A percentile compares a stretch with the other conserved stretches of the same genome.
phyloP scores from a whole-genome alignment of 2,113 vertebrate species.

The Zosterops pallidus region DNA sequence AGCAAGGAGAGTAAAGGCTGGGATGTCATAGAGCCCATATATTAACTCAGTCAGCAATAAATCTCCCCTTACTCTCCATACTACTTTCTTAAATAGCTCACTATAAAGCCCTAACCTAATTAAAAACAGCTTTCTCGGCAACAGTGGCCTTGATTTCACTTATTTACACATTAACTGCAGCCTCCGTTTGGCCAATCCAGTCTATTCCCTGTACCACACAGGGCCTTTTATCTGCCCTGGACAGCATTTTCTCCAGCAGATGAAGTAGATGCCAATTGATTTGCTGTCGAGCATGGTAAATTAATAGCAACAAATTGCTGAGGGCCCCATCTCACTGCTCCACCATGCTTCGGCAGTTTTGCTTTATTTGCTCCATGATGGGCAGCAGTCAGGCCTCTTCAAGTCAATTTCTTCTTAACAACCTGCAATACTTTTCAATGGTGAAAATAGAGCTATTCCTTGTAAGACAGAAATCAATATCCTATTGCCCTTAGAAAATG shows the following conservation, averaged over 20 bases:
- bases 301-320: conserved; percentile 92
- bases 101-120: conserved; percentile 80
- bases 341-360: conserved; percentile 86
- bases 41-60: conserved; percentile 69
- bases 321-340: conserved; percentile 83
- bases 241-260: conserved; percentile 86
- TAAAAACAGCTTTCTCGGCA: conserved; percentile 82
- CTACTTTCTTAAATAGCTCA: conserved; percentile 73
- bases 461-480: conserved; percentile 98
- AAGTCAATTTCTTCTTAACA: conserved; percentile 98
- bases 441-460: conserved; percentile 91
- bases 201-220: conserved; percentile 74
- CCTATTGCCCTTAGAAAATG: conserved; percentile 98
- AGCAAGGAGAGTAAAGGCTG: conserved; percentile 51
- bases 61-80: conserved; percentile 60
- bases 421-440: conserved; percentile 92
- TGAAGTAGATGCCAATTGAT: conserved; percentile 92
- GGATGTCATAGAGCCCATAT: conserved; percentile 36
- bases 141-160: conserved; percentile 82
- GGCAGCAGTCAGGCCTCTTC: conserved; percentile 87
- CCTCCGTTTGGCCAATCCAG: conserved; percentile 78
- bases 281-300: conserved; percentile 92
- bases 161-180: conserved; percentile 88
- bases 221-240: conserved; percentile 85
- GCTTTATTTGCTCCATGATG: conserved; percentile 89